Evolutionary conservation across 2,113 vertebrate species (phyloP).

Genomic region (Anguilla rostrata): DNA sequence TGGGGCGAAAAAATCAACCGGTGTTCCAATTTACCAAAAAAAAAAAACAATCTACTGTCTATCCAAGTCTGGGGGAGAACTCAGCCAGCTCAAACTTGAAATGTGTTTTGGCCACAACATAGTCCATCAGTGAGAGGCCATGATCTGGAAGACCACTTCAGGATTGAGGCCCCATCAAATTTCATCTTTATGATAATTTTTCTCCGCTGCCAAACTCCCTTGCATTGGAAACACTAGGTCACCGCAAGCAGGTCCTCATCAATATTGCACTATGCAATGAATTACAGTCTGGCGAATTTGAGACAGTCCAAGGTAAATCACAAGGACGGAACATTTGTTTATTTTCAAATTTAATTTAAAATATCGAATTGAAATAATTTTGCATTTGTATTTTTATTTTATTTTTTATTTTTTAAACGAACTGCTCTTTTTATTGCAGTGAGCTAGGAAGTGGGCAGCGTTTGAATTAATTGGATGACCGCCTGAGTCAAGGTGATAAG

Average conservation of each 20-base stretch:
- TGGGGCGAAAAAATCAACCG: too few species aligned
- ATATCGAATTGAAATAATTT: not conserved
- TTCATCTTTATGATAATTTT: not conserved
- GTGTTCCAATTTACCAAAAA: too few species aligned
- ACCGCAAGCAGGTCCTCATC: not conserved
- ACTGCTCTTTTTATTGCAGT: conserved; percentile 25
- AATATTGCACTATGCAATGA: not conserved
- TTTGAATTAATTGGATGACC: conserved; percentile 35
- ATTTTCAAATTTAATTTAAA: not conserved
- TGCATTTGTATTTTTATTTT: not conserved
- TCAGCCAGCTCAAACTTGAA: not conserved
- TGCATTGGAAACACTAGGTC: not conserved
- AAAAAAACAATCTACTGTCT: too few species aligned
- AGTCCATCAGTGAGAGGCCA: not conserved
- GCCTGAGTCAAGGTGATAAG: conserved; percentile 40
- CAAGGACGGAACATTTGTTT: not conserved
- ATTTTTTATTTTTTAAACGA: not conserved
- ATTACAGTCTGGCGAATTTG: not conserved
- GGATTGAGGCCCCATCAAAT: not conserved
- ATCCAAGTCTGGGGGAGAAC: too few species aligned
- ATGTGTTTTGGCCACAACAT: not conserved
- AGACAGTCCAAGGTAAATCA: not conserved
- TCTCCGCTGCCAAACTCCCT: too few species aligned
- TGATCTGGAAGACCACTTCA: not conserved
- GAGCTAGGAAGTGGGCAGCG: conserved; percentile 28